These are phyloP conservation scores for Chelonus insularis DNA, from an alignment of 1,140 invertebrate genomes.

Conservation along the genomic window DNA sequence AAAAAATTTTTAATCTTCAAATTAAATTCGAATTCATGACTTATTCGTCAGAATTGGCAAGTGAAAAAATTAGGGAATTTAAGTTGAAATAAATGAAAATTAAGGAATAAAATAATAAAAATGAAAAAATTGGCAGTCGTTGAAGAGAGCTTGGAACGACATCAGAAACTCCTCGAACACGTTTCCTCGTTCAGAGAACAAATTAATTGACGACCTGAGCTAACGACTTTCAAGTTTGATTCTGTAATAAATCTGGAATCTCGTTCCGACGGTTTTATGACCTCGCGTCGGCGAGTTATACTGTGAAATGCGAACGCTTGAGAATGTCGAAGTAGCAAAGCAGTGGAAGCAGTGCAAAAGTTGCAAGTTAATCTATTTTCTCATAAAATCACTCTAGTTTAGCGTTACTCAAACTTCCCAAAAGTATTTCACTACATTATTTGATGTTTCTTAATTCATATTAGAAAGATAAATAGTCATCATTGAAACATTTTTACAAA, in stretches of 20 bases:
- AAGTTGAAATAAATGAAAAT: neutral
- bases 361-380: conserved; percentile 12
- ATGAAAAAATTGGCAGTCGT: neutral
- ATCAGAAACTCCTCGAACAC: conserved; percentile 13
- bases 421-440: too few species aligned
- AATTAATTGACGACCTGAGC: conserved; percentile 46
- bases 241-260: conserved; percentile 45
- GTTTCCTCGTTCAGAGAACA: conserved; percentile 37
- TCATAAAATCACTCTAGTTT: neutral
- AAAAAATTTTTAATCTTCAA: neutral
- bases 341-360: neutral
- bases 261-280: conserved; percentile 46
- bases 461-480: too few species aligned
- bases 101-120: neutral
- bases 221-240: conserved; percentile 49
- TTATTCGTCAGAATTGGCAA: neutral
- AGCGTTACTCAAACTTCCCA: too few species aligned
- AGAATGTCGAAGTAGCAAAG: neutral
- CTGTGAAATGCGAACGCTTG: conserved; percentile 1
- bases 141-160: conserved; percentile 12
- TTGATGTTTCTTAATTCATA: too few species aligned
- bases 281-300: neutral
- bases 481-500: too few species aligned
- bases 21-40: too few species aligned
- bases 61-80: neutral